Percentiles rank a stretch among this genome's conserved stretches.
These are phyloP conservation scores for Cyrtodaria siliqua DNA, from an alignment of 2,888 invertebrate genomes.

Conservation along the genomic window DNA sequence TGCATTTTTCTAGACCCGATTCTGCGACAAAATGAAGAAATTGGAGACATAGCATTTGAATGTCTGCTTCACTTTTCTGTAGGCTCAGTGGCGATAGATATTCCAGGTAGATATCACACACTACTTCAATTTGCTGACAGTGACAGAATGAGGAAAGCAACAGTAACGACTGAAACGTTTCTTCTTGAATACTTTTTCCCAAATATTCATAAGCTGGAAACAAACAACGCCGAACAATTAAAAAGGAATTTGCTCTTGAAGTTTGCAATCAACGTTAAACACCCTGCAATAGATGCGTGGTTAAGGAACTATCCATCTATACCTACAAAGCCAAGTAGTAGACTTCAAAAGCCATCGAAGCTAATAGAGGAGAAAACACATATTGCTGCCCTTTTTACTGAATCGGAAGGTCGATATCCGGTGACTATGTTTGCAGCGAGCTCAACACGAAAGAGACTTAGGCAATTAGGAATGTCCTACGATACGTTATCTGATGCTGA, in stretches of 20 bases:
- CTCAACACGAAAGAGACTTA: slow-evolving; percentile 35
- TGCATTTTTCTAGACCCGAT: slow-evolving; percentile 47
- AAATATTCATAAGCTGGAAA: slow-evolving; percentile 28
- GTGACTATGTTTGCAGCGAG: slow-evolving; percentile 6
- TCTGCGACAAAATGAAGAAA: slow-evolving; percentile 15
- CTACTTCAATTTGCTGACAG: slow-evolving; percentile 8
- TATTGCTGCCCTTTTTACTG: slow-evolving; percentile 63
- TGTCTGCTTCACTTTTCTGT: slow-evolving; percentile 9
- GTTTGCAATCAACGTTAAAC: slow-evolving; percentile 8
- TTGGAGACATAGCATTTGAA: slow-evolving; percentile 33
- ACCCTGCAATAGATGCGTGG: neutral
- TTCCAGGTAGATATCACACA: slow-evolving; percentile 20
- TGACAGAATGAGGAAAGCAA: slow-evolving; percentile 11
- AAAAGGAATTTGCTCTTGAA: slow-evolving; percentile 14
- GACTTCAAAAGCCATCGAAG: slow-evolving; percentile 55
- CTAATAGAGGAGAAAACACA: slow-evolving; percentile 68
- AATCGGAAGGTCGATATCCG: slow-evolving; percentile 73
- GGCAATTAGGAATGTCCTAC: slow-evolving; percentile 65
- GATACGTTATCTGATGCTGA: slow-evolving; percentile 46
- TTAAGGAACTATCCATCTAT: slow-evolving; percentile 44
- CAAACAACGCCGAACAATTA: neutral
- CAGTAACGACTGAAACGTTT: slow-evolving; percentile 40
- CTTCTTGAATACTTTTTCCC: slow-evolving; percentile 49
- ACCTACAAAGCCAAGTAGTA: slow-evolving; percentile 24
- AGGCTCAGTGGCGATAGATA: slow-evolving; percentile 17